phyloP scores from a whole-genome alignment of 2,797 vertebrate species.

The Morus bassanus region DNA sequence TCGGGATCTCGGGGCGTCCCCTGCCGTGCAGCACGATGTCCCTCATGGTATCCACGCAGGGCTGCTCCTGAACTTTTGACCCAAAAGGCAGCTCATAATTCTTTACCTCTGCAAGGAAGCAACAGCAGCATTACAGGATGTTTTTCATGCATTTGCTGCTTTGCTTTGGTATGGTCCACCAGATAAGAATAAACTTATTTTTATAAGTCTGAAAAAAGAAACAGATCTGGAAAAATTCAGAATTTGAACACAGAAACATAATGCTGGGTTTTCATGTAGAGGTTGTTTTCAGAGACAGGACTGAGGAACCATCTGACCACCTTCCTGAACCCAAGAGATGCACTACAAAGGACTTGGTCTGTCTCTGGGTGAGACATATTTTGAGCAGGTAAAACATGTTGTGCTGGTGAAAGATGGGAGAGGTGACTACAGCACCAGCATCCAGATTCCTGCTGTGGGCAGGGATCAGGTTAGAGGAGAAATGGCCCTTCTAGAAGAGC shows the following conservation, averaged over 20 bases:
- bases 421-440: rapidly evolving
- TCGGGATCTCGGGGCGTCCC: slow-evolving; percentile 86
- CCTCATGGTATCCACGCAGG: slow-evolving; percentile 90
- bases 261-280: background rate
- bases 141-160: background rate
- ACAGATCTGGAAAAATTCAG: background rate
- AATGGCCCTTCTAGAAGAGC: background rate
- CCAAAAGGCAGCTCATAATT: slow-evolving; percentile 87
- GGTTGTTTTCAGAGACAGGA: background rate
- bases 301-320: rapidly evolving
- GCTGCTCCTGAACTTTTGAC: slow-evolving; percentile 87
- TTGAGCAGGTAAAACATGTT: background rate
- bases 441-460: background rate
- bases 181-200: background rate
- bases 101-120: slow-evolving; percentile 79
- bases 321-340: background rate
- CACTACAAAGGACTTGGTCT: background rate
- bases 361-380: background rate
- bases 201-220: background rate
- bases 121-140: background rate
- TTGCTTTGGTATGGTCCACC: background rate
- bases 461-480: background rate
- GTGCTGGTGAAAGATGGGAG: background rate
- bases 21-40: slow-evolving; percentile 88
- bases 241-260: background rate